Conservation (phyloP, 2,888 invertebrate species). For the Rhaphigaster nebulosa region DNA sequence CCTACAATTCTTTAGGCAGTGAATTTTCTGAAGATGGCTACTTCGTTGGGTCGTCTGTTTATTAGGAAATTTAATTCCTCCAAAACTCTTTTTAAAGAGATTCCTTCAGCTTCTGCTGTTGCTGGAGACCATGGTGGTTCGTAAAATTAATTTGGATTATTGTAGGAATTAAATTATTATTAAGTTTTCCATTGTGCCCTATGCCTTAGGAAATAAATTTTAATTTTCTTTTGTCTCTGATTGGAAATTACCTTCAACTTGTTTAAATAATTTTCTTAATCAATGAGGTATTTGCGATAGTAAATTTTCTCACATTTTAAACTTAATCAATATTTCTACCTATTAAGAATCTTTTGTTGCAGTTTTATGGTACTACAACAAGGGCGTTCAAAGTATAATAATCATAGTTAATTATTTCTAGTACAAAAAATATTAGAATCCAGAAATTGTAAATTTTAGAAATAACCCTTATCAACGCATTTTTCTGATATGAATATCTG, state of each 20-base stretch:
- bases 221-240: background rate
- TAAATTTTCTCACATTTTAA: too few species aligned
- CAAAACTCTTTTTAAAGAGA: constrained; percentile 53
- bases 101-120: constrained; percentile 60
- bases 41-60: background rate
- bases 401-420: background rate
- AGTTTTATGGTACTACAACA: background rate
- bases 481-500: background rate
- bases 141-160: background rate
- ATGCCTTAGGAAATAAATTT: background rate
- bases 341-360: too few species aligned
- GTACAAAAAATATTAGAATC: too few species aligned
- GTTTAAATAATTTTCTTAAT: background rate
- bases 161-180: background rate
- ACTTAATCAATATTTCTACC: too few species aligned
- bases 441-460: too few species aligned
- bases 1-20: constrained; percentile 34
- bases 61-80: constrained; percentile 59
- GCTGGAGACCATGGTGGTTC: constrained; percentile 63
- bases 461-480: too few species aligned
- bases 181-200: background rate
- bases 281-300: background rate
- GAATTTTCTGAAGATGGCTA: constrained; percentile 61
- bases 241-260: background rate
- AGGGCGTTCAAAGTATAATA: background rate